phyloP scores from a whole-genome alignment of 2,888 invertebrate species.

The Xestobium rufovillosum region DNA sequence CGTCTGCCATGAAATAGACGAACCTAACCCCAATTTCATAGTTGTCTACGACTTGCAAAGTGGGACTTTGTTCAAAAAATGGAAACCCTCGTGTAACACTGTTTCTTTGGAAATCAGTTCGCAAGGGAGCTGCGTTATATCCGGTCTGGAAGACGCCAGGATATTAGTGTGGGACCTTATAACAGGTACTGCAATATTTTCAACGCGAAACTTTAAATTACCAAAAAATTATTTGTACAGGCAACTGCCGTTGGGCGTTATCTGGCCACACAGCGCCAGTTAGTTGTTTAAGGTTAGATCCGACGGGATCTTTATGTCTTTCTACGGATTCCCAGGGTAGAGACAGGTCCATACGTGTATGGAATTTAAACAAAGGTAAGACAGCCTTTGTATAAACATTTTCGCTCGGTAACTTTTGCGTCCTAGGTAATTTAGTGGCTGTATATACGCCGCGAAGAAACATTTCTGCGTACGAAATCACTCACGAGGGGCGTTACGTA shows the following conservation, averaged over 20 bases:
- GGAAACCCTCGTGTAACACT: constrained; percentile 80
- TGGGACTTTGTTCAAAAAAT: constrained; percentile 84
- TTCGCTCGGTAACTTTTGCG: constrained; percentile 14
- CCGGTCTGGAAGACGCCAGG: constrained; percentile 73
- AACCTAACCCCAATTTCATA: constrained; percentile 79
- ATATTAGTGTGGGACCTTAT: constrained; percentile 82
- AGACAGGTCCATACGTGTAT: constrained; percentile 70
- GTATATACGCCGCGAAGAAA: constrained; percentile 70
- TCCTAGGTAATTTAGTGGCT: constrained; percentile 67
- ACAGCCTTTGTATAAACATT: not conserved
- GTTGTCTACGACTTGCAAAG: constrained; percentile 86
- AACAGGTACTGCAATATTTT: constrained; percentile 59
- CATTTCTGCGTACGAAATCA: constrained; percentile 69
- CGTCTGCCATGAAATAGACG: constrained; percentile 61
- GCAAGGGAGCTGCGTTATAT: constrained; percentile 73
- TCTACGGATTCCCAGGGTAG: constrained; percentile 65
- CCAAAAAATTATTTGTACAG: constrained; percentile 36
- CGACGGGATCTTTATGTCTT: constrained; percentile 63
- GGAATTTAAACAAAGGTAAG: constrained; percentile 72
- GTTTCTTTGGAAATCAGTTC: constrained; percentile 82
- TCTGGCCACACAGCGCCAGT: constrained; percentile 74
- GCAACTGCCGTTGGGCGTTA: constrained; percentile 69
- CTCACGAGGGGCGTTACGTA: constrained; percentile 63
- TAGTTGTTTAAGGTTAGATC: constrained; percentile 64
- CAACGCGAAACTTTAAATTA: not conserved